A percentile compares a stretch with the other conserved stretches of the same genome.
Evolutionary conservation across 2,113 vertebrate species (phyloP).

Genomic region (Calidris pygmaea): DNA sequence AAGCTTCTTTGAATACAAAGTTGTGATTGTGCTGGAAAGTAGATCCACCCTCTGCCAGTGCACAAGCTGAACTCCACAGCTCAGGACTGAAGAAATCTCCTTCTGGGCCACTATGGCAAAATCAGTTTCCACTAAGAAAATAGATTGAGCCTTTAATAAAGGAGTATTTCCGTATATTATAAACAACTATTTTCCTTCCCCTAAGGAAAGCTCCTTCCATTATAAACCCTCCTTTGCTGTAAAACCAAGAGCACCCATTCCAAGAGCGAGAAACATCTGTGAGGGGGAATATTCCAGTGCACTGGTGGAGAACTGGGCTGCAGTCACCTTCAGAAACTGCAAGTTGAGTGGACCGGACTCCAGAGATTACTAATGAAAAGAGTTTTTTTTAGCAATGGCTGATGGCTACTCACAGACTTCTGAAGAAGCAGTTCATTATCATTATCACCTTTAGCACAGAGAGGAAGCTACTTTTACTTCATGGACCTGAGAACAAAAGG

Average conservation of each 20-base stretch:
- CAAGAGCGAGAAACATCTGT: neutral
- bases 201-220: neutral
- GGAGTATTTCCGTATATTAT: neutral
- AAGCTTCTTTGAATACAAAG: neutral
- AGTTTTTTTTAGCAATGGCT: neutral
- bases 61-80: neutral
- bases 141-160: neutral
- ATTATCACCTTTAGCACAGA: neutral
- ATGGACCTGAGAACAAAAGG: neutral
- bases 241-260: neutral
- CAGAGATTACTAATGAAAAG: neutral
- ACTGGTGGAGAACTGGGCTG: neutral
- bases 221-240: neutral
- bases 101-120: neutral
- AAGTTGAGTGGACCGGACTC: neutral
- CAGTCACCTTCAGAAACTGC: neutral
- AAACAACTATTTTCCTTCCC: neutral
- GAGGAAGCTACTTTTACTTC: neutral
- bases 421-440: neutral
- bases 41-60: neutral
- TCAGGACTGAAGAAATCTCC: neutral
- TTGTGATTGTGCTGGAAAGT: neutral
- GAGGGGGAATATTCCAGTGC: neutral
- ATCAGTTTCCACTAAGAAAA: neutral
- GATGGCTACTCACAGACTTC: neutral